Percentiles rank a stretch among this genome's conserved stretches.
Conservation (phyloP, 2,797 vertebrate species). For the Aythya fuligula region DNA sequence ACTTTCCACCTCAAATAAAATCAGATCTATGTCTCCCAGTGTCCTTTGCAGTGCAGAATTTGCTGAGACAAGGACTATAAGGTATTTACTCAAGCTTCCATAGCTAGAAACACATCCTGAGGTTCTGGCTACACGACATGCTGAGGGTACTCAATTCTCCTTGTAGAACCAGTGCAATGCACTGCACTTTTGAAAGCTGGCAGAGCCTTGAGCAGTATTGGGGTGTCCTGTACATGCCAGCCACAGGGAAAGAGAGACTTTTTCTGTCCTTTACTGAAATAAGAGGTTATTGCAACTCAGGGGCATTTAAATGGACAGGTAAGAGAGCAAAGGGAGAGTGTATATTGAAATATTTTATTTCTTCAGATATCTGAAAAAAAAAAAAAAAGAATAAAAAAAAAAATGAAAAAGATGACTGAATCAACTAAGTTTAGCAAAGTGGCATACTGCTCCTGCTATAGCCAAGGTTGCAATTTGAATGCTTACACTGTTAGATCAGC, state of each 20-base stretch:
- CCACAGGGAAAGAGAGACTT: not conserved
- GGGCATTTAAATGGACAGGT: not conserved
- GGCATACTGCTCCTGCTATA: not conserved
- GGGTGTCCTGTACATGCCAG: not conserved
- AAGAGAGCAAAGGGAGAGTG: not conserved
- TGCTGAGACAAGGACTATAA: not conserved
- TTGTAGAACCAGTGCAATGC: not conserved
- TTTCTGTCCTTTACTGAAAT: not conserved
- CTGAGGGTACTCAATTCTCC: not conserved
- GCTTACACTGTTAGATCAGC: not conserved
- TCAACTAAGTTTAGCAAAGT: not conserved
- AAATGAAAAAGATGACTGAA: not conserved
- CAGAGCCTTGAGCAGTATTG: not conserved
- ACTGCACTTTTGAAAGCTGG: not conserved
- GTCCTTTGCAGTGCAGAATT: not conserved
- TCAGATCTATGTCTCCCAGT: not conserved
- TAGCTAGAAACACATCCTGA: not conserved
- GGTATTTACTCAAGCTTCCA: not conserved
- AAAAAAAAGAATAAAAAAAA: not conserved
- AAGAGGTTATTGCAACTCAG: not conserved
- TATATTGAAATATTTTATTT: not conserved
- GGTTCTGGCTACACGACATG: not conserved
- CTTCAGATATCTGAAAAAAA: not conserved
- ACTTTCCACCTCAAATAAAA: not conserved
- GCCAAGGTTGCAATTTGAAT: not conserved